Conservation (phyloP, 2,113 vertebrate species). For the Rhea pennata region DNA sequence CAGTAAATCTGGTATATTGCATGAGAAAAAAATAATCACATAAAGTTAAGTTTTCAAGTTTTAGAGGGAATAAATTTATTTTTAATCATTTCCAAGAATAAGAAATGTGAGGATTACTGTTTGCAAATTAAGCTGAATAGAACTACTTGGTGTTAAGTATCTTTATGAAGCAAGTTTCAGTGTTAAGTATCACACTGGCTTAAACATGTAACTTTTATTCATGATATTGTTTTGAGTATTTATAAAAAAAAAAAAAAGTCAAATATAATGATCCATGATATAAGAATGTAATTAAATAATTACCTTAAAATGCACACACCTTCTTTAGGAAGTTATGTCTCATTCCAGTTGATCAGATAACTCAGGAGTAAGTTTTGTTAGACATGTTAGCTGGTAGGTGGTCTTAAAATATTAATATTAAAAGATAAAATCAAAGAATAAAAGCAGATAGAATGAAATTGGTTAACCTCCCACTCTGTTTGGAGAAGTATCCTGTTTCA, state of each 20-base stretch:
- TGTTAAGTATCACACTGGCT: not conserved
- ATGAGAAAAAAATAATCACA: not conserved
- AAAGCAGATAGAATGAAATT: slow-evolving; percentile 60
- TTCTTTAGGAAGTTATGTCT: slow-evolving; percentile 80
- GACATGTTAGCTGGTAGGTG: slow-evolving; percentile 89
- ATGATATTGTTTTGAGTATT: slow-evolving; percentile 27
- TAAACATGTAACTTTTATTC: slow-evolving; percentile 22
- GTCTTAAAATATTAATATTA: slow-evolving; percentile 92
- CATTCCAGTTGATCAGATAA: slow-evolving; percentile 82
- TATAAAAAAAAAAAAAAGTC: slow-evolving; percentile 5
- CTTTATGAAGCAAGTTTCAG: not conserved
- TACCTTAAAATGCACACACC: slow-evolving; percentile 48
- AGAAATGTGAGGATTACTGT: not conserved
- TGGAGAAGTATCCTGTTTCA: slow-evolving; percentile 76
- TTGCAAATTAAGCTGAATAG: slow-evolving; percentile 9
- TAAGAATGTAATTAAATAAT: slow-evolving; percentile 51
- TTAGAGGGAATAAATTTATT: not conserved
- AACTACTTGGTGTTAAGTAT: not conserved
- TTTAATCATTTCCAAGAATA: not conserved
- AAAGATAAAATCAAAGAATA: slow-evolving; percentile 87
- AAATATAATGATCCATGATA: slow-evolving; percentile 26
- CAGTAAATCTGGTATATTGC: not conserved
- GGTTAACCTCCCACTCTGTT: slow-evolving; percentile 74
- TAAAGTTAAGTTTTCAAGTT: not conserved
- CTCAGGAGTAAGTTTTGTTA: slow-evolving; percentile 83